Conservation (phyloP, 30 jellyfish, hydroid and myxozoan species). For the Mastigias papua region DNA sequence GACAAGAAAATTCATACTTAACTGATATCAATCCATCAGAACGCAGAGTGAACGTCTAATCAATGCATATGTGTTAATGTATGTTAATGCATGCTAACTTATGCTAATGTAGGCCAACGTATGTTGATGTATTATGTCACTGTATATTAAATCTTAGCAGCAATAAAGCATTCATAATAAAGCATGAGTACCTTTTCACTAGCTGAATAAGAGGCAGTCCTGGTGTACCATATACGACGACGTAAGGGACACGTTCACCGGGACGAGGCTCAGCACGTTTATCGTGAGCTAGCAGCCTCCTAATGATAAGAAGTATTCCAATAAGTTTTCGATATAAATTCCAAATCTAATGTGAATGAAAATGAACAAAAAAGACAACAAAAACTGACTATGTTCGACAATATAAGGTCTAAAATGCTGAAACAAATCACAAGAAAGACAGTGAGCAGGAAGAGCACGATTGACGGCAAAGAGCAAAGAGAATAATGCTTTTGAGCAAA, state of each 20-base stretch:
- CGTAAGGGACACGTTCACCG: slow-evolving; percentile 98
- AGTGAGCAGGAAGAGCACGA: neutral
- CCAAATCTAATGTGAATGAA: neutral
- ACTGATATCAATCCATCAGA: too few species aligned
- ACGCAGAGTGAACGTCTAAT: too few species aligned
- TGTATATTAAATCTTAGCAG: too few species aligned
- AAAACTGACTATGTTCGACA: neutral
- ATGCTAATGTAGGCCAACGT: too few species aligned
- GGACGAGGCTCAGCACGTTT: slow-evolving; percentile 95
- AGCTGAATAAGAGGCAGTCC: slow-evolving; percentile 96
- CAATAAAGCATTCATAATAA: too few species aligned
- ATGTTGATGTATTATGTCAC: too few species aligned
- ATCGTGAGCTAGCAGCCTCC: slow-evolving; percentile 81
- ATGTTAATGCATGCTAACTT: too few species aligned
- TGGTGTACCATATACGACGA: slow-evolving; percentile 93
- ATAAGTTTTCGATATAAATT: neutral
- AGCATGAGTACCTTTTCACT: slow-evolving; percentile 81
- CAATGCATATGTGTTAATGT: too few species aligned
- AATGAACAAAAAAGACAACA: too few species aligned
- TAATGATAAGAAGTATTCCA: neutral
- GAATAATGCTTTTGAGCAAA: too few species aligned
- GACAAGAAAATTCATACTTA: too few species aligned
- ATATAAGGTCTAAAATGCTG: neutral
- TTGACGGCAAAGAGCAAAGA: neutral
- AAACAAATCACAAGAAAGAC: neutral